Evolutionary conservation across 2,797 vertebrate species (phyloP).

Genomic region (Crenichthys baileyi): DNA sequence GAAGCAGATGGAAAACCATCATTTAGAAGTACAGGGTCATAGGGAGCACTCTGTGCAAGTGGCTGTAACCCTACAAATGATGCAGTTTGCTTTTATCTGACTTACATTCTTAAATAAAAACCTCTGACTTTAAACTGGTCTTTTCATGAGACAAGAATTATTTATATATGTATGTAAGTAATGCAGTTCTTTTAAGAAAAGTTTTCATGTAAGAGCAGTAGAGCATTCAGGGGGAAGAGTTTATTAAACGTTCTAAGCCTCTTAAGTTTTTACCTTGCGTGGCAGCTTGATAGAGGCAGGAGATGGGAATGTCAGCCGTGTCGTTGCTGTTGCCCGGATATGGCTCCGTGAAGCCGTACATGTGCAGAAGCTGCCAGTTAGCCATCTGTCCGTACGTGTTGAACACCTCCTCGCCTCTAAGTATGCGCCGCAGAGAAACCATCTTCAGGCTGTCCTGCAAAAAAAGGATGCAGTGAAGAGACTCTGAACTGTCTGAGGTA

Average conservation of each 20-base stretch:
- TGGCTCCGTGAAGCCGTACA: conserved; percentile 93
- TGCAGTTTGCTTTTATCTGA: too few species aligned
- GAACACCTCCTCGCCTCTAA: conserved; percentile 89
- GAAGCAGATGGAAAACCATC: too few species aligned
- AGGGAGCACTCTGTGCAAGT: too few species aligned
- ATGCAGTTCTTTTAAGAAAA: not conserved
- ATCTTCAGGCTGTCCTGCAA: conserved; percentile 88
- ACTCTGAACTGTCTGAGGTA: not conserved
- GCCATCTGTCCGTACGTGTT: conserved; percentile 96
- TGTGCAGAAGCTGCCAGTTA: conserved; percentile 97
- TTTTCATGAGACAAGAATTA: too few species aligned
- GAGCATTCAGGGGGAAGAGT: not conserved
- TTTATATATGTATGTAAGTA: not conserved
- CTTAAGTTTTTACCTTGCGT: conserved; percentile 75
- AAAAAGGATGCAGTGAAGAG: not conserved
- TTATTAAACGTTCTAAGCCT: not conserved
- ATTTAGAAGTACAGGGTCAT: too few species aligned
- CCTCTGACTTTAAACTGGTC: too few species aligned
- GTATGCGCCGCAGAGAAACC: conserved; percentile 84
- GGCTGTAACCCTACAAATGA: too few species aligned
- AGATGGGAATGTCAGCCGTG: conserved; percentile 88
- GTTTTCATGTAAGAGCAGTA: not conserved
- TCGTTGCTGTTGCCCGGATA: conserved; percentile 88
- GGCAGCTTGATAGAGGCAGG: conserved; percentile 80
- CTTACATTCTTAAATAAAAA: too few species aligned